A percentile compares a stretch with the other conserved stretches of the same genome.
Conservation (phyloP, 2,797 vertebrate genomes). For the Serranus cabrilla region DNA sequence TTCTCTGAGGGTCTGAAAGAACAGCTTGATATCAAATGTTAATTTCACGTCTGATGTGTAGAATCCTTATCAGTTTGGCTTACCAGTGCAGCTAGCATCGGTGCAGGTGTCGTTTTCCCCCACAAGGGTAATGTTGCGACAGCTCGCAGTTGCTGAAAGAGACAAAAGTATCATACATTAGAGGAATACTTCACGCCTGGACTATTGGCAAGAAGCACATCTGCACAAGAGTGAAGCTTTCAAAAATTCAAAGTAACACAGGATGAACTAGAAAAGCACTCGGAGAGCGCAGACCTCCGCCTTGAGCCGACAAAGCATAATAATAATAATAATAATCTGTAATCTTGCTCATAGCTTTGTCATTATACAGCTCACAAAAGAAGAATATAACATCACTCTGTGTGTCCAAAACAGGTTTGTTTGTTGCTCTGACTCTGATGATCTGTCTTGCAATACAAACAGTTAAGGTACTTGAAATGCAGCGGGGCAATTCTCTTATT, state of each 20-base stretch:
- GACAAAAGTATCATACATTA: constrained; percentile 18
- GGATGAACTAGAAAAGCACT: too few species aligned
- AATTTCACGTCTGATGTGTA: not conserved
- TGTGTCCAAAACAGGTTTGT: not conserved
- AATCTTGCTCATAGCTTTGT: too few species aligned
- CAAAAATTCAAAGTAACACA: too few species aligned
- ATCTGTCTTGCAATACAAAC: not conserved
- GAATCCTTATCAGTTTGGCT: constrained; percentile 5
- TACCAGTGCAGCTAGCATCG: constrained; percentile 68
- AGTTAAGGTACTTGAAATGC: not conserved
- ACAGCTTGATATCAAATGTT: constrained; percentile 28
- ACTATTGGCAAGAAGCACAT: too few species aligned
- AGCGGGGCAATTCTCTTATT: not conserved
- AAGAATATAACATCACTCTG: not conserved
- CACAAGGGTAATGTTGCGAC: constrained; percentile 19
- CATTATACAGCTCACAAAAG: not conserved
- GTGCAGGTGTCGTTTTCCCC: not conserved
- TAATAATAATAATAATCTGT: too few species aligned
- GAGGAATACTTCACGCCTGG: not conserved
- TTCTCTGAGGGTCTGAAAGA: constrained; percentile 30
- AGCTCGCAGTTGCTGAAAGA: constrained; percentile 24
- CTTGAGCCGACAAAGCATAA: too few species aligned
- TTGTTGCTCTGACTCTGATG: not conserved
- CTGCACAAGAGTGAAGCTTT: too few species aligned
- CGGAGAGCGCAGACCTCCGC: too few species aligned